phyloP scores from a whole-genome alignment of 2,888 invertebrate genomes.

The Diadegma fenestrale region DNA sequence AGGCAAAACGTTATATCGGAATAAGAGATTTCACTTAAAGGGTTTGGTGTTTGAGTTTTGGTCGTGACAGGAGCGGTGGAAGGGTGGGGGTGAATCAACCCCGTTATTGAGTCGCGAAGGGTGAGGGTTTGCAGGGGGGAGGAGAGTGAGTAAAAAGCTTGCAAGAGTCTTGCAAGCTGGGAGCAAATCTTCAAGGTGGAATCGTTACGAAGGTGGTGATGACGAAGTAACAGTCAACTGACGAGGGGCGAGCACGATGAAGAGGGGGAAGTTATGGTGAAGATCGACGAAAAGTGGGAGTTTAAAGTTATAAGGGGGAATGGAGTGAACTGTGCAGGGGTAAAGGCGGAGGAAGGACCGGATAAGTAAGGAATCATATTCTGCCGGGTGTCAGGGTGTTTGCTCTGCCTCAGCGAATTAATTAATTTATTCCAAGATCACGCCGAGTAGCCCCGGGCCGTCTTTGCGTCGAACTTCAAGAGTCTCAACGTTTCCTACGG shows the following conservation, averaged over 20 bases:
- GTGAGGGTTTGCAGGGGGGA: conserved; percentile 44
- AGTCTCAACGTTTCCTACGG: conserved; percentile 32
- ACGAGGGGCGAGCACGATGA: conserved; percentile 48
- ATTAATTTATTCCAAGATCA: conserved; percentile 83
- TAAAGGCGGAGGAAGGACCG: conserved; percentile 66
- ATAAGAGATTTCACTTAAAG: conserved; percentile 85
- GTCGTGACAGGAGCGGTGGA: conserved; percentile 83
- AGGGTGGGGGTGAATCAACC: conserved; percentile 53
- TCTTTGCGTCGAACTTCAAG: conserved; percentile 68
- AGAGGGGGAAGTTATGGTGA: conserved; percentile 43
- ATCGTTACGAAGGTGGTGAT: conserved; percentile 62
- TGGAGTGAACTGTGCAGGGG: conserved; percentile 61
- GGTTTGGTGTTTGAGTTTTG: conserved; percentile 85
- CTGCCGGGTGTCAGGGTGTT: conserved; percentile 82
- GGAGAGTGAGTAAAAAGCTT: conserved; percentile 61
- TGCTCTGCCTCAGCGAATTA: conserved; percentile 81
- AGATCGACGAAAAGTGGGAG: conserved; percentile 50
- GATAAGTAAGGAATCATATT: conserved; percentile 83
- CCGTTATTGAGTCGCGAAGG: conserved; percentile 39
- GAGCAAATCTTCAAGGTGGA: conserved; percentile 63
- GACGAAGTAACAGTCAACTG: conserved; percentile 60
- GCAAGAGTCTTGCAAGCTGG: conserved; percentile 44
- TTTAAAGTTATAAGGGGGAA: conserved; percentile 42
- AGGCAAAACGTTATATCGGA: conserved; percentile 82
- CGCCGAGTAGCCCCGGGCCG: conserved; percentile 71